phyloP scores from a whole-genome alignment of 2,888 invertebrate species.

The Allacma fusca region DNA sequence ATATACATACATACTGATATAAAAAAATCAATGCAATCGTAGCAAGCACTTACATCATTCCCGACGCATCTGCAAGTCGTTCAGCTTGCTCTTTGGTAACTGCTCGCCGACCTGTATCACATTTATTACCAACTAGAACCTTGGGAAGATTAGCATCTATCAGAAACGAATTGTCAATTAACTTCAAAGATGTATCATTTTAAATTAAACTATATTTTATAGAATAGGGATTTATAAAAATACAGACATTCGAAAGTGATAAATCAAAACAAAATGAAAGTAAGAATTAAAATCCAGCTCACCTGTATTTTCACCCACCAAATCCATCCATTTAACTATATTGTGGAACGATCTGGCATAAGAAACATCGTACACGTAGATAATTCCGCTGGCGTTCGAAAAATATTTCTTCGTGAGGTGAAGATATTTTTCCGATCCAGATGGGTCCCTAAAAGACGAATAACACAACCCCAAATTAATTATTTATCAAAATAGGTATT shows the following conservation, averaged over 20 bases:
- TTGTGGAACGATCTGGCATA: slow-evolving; percentile 44
- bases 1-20: no score
- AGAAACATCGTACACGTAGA: slow-evolving; percentile 44
- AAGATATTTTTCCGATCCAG: slow-evolving; percentile 46
- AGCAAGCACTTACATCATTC: slow-evolving; percentile 43
- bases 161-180: no score
- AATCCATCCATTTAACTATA: slow-evolving; percentile 46
- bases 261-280: neutral
- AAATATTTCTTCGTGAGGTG: slow-evolving; percentile 40
- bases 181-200: neutral
- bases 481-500: no score
- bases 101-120: slow-evolving; percentile 42
- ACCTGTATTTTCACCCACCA: slow-evolving; percentile 33
- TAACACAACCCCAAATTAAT: no score
- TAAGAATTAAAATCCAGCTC: neutral
- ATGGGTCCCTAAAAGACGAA: slow-evolving; percentile 48
- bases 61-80: slow-evolving; percentile 29
- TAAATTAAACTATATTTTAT: neutral
- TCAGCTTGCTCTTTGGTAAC: slow-evolving; percentile 39
- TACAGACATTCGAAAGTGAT: neutral
- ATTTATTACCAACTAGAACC: slow-evolving; percentile 48
- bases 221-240: no score
- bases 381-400: slow-evolving; percentile 36
- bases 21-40: neutral
- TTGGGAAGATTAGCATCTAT: slow-evolving; percentile 31